Percentiles rank a stretch among this genome's conserved stretches.
Evolutionary conservation across 64 coral and sea anemone species (phyloP).

Genomic region (Hydrozoanthus tunicans): DNA sequence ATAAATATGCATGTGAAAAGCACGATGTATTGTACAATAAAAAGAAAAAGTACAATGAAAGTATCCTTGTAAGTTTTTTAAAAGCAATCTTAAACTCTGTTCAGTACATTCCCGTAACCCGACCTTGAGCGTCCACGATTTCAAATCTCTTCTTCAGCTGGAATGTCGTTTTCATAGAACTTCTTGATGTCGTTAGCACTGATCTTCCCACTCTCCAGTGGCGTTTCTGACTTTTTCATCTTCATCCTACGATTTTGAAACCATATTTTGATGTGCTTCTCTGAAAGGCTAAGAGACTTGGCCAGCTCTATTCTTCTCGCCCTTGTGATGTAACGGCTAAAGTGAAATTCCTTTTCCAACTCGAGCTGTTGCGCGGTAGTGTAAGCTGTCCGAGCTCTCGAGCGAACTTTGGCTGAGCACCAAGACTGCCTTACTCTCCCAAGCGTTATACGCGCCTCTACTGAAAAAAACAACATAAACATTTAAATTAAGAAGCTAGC

Average conservation of each 20-base stretch:
- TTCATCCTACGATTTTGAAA: slow-evolving; percentile 97
- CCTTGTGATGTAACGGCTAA: slow-evolving; percentile 79
- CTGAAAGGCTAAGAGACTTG: slow-evolving; percentile 76
- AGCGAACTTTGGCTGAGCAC: slow-evolving; percentile 79
- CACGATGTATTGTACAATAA: background rate
- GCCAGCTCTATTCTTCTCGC: slow-evolving; percentile 78
- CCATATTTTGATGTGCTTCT: slow-evolving; percentile 95
- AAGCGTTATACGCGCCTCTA: slow-evolving; percentile 45
- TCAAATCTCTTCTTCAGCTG: slow-evolving; percentile 28
- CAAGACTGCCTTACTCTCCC: slow-evolving; percentile 68
- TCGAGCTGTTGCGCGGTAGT: slow-evolving; percentile 85
- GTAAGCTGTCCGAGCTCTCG: slow-evolving; percentile 84
- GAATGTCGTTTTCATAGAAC: slow-evolving; percentile 61
- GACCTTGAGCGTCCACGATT: background rate
- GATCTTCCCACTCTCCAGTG: slow-evolving; percentile 66
- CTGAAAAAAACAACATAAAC: background rate
- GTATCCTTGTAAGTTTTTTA: background rate
- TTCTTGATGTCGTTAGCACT: slow-evolving; percentile 75
- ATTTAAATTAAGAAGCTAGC: background rate
- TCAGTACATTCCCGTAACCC: background rate
- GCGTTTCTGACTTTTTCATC: slow-evolving; percentile 81
- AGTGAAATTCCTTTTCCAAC: slow-evolving; percentile 88
- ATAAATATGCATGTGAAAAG: background rate
- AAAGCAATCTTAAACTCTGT: background rate
- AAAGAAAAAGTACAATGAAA: background rate